A percentile compares a stretch with the other conserved stretches of the same genome.
These are phyloP conservation scores for Podargus strigoides DNA, from an alignment of 2,797 vertebrate genomes.

Conservation along the genomic window DNA sequence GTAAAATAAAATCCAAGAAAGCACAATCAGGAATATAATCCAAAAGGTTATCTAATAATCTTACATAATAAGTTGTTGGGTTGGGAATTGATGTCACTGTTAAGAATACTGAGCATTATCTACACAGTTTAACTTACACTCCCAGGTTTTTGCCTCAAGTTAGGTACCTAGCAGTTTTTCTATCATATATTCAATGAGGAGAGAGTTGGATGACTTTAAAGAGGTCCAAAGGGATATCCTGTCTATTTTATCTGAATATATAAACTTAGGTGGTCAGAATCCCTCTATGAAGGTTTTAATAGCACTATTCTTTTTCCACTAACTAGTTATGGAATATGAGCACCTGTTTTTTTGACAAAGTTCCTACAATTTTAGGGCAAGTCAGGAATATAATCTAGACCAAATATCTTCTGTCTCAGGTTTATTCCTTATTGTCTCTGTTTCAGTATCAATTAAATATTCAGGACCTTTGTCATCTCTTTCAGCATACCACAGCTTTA, in stretches of 20 bases:
- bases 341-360: background rate
- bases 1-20: background rate
- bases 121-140: background rate
- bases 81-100: background rate
- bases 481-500: background rate
- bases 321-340: background rate
- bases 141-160: background rate
- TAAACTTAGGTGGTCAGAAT: background rate
- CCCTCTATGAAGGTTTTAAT: background rate
- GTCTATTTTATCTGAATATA: background rate
- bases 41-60: background rate
- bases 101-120: background rate
- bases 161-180: rapidly evolving
- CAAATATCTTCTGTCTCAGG: background rate
- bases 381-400: background rate
- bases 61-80: background rate
- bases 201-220: background rate
- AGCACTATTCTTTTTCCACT: background rate
- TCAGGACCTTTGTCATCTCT: background rate
- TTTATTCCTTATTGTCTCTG: background rate
- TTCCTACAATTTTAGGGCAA: background rate
- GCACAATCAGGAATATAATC: background rate
- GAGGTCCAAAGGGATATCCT: background rate
- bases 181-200: background rate
- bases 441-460: background rate